Evolutionary conservation across 1,140 invertebrate genomes (phyloP).

Genomic region (Vanessa tameamea): DNA sequence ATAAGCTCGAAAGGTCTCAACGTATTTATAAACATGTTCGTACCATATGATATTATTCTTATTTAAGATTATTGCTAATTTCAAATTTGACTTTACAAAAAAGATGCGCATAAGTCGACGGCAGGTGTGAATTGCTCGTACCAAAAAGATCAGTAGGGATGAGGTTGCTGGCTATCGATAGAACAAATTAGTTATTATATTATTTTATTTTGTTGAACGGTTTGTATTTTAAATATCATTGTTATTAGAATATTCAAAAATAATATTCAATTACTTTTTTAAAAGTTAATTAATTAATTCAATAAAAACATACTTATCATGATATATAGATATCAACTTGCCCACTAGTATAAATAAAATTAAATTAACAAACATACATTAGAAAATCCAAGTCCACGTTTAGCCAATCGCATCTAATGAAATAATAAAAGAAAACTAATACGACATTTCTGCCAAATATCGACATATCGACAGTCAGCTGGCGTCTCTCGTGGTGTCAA

Average conservation of each 20-base stretch:
- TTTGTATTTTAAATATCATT: too few species aligned
- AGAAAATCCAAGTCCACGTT: too few species aligned
- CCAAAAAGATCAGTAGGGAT: constrained; percentile 32
- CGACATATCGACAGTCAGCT: constrained; percentile 35
- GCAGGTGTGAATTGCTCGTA: constrained; percentile 41
- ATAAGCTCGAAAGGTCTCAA: neutral
- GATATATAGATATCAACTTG: too few species aligned
- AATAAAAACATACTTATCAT: too few species aligned
- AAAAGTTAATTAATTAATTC: too few species aligned
- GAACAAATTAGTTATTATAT: neutral
- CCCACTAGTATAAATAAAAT: too few species aligned
- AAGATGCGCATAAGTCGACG: constrained; percentile 31
- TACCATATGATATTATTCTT: neutral
- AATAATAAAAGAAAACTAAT: neutral
- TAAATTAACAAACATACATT: too few species aligned
- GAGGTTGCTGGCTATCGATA: constrained; percentile 29
- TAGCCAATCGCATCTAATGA: too few species aligned
- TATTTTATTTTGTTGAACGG: neutral
- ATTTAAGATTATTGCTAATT: constrained; percentile 10
- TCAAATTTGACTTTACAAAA: neutral
- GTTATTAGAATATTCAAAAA: too few species aligned
- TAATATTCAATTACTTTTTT: too few species aligned
- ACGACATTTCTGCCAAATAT: constrained; percentile 4
- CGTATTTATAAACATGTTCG: neutral
- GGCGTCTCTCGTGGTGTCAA: constrained; percentile 40